Percentiles rank a stretch among this genome's conserved stretches.
phyloP scores from a whole-genome alignment of 2,797 vertebrate species.

The Tragopan temminckii region DNA sequence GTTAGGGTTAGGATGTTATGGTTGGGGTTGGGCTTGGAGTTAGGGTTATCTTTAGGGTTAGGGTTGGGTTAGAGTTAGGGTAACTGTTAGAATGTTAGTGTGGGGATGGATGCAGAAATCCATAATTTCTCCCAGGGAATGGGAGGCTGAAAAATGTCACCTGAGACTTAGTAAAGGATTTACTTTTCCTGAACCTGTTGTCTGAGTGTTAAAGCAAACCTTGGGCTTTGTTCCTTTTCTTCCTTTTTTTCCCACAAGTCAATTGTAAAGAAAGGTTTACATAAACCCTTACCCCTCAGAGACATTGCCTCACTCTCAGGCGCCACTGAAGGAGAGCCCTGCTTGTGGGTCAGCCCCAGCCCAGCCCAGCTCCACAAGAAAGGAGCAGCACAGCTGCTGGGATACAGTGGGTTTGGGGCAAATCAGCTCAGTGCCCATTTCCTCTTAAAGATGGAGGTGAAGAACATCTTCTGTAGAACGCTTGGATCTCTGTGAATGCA shows the following conservation, averaged over 20 bases:
- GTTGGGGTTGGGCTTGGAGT: background rate
- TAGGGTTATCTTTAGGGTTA: rapidly evolving
- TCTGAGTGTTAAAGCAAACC: background rate
- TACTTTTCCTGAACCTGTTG: background rate
- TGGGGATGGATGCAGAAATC: background rate
- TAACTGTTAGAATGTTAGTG: rapidly evolving
- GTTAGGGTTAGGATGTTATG: background rate
- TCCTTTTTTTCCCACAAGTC: background rate
- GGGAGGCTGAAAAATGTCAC: background rate
- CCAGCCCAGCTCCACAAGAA: background rate
- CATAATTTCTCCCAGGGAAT: background rate
- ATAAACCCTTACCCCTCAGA: background rate
- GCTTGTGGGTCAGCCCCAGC: background rate
- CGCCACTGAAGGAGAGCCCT: background rate
- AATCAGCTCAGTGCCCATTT: background rate
- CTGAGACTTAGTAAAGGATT: background rate
- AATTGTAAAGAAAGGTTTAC: background rate
- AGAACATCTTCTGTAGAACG: background rate
- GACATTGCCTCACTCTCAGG: rapidly evolving
- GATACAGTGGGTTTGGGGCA: background rate
- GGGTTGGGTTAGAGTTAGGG: background rate
- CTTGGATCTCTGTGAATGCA: background rate
- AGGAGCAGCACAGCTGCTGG: background rate
- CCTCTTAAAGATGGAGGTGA: background rate
- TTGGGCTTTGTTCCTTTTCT: background rate